Percentiles rank a stretch among this genome's conserved stretches.
Evolutionary conservation across 2,888 invertebrate species (phyloP).

Genomic region (Tuberolachnus salignus): DNA sequence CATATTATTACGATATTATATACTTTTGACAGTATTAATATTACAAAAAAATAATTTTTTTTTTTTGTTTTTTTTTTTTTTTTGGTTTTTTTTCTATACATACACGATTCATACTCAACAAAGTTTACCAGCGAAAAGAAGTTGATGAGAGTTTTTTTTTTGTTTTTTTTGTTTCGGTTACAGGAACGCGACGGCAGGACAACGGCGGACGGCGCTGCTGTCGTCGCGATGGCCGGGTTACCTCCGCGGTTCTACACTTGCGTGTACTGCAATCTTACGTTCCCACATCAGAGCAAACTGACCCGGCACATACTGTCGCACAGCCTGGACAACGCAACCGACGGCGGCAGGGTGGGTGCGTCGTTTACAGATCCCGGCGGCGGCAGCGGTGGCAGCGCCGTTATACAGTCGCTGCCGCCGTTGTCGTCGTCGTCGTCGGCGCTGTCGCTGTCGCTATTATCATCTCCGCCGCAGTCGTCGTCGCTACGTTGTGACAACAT

Average conservation of each 20-base stretch:
- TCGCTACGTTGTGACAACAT: neutral
- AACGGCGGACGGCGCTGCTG: constrained; percentile 34
- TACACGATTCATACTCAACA: constrained; percentile 17
- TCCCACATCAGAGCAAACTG: constrained; percentile 89
- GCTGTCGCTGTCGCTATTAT: constrained; percentile 5
- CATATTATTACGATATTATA: constrained; percentile 28
- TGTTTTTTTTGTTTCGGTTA: constrained; percentile 76
- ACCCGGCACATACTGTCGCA: constrained; percentile 88
- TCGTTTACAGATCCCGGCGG: constrained; percentile 60
- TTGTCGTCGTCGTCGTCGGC: neutral
- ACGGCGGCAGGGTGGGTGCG: neutral
- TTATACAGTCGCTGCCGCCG: constrained; percentile 63
- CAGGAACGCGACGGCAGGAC: constrained; percentile 80
- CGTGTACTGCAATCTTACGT: constrained; percentile 88
- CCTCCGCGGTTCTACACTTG: constrained; percentile 76
- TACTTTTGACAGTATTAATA: constrained; percentile 30
- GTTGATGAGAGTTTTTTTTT: constrained; percentile 57
- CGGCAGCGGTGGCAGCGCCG: constrained; percentile 63
- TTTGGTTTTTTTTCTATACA: constrained; percentile 38
- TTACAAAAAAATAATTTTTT: neutral
- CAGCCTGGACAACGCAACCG: constrained; percentile 63
- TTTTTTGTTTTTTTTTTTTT: constrained; percentile 28
- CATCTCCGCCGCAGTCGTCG: constrained; percentile 35
- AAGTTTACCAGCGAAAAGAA: constrained; percentile 56
- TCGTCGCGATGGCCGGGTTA: constrained; percentile 61